These are phyloP conservation scores for Aporophyla nigra DNA, from an alignment of 2,888 invertebrate species.

Conservation along the genomic window DNA sequence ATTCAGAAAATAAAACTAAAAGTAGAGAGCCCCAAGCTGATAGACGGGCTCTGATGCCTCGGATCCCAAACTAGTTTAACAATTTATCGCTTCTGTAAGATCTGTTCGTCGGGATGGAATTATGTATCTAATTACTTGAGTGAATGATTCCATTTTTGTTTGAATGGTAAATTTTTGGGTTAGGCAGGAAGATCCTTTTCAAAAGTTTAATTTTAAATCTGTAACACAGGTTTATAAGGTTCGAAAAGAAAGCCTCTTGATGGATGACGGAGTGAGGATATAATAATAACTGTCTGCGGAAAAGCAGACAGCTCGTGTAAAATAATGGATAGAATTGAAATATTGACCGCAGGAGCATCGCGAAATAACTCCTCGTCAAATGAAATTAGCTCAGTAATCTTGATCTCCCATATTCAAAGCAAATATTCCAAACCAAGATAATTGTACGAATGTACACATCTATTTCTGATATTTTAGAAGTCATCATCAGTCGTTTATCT, in stretches of 20 bases:
- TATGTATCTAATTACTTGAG: slow-evolving; percentile 75
- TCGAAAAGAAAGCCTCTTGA: slow-evolving; percentile 72
- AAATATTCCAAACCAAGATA: slow-evolving; percentile 50
- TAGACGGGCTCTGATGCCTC: slow-evolving; percentile 73
- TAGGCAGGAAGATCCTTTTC: slow-evolving; percentile 55
- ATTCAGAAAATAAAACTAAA: slow-evolving; percentile 83
- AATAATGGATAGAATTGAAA: slow-evolving; percentile 71
- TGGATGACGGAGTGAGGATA: slow-evolving; percentile 68
- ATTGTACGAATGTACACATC: slow-evolving; percentile 67
- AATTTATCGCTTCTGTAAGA: slow-evolving; percentile 80
- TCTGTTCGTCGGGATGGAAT: slow-evolving; percentile 70
- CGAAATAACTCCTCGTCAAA: slow-evolving; percentile 70
- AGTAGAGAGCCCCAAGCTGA: slow-evolving; percentile 73
- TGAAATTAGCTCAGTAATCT: slow-evolving; percentile 56
- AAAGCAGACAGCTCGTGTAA: slow-evolving; percentile 67
- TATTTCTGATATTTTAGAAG: slow-evolving; percentile 59
- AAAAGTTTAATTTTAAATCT: slow-evolving; percentile 74
- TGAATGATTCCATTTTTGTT: slow-evolving; percentile 70
- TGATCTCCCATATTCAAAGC: slow-evolving; percentile 11
- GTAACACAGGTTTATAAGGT: slow-evolving; percentile 67
- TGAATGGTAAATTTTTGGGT: slow-evolving; percentile 57
- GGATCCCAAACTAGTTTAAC: slow-evolving; percentile 78
- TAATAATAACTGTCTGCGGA: slow-evolving; percentile 74
- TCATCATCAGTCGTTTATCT: slow-evolving; percentile 71
- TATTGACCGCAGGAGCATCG: slow-evolving; percentile 67